These are phyloP conservation scores for Pissodes strobi DNA, from an alignment of 1,140 invertebrate genomes.

Conservation along the genomic window DNA sequence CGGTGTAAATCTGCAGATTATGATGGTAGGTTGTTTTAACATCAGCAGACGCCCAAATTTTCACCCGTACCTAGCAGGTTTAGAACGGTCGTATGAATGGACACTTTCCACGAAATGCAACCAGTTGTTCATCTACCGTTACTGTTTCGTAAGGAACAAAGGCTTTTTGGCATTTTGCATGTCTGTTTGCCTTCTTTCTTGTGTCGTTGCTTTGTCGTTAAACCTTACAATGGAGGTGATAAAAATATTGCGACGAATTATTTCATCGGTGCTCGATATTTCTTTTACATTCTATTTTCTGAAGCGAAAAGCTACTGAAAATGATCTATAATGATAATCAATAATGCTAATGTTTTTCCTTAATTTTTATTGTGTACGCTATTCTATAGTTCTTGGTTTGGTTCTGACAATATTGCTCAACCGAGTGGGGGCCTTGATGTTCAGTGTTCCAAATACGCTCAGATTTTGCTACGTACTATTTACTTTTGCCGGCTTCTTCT, in stretches of 20 bases:
- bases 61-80: slow-evolving; percentile 30
- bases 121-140: slow-evolving; percentile 33
- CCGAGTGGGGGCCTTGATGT: too few species aligned
- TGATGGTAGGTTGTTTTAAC: slow-evolving; percentile 34
- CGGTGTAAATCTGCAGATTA: slow-evolving; percentile 40
- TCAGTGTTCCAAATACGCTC: background rate
- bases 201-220: background rate
- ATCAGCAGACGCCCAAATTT: slow-evolving; percentile 34
- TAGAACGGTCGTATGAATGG: slow-evolving; percentile 21
- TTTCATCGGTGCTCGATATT: background rate
- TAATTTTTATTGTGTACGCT: too few species aligned
- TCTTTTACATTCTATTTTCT: background rate
- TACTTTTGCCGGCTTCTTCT: background rate
- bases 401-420: too few species aligned
- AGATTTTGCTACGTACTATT: too few species aligned
- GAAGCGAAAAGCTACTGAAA: too few species aligned
- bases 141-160: slow-evolving; percentile 42
- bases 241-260: background rate
- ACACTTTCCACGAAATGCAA: slow-evolving; percentile 31
- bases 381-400: too few species aligned
- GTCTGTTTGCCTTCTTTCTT: background rate
- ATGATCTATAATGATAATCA: too few species aligned
- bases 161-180: slow-evolving; percentile 39
- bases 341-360: too few species aligned
- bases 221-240: background rate